Evolutionary conservation across 2,888 invertebrate species (phyloP), one percentile per base, ranked within the genome.

Genomic region (Acronicta aceris): DNA sequence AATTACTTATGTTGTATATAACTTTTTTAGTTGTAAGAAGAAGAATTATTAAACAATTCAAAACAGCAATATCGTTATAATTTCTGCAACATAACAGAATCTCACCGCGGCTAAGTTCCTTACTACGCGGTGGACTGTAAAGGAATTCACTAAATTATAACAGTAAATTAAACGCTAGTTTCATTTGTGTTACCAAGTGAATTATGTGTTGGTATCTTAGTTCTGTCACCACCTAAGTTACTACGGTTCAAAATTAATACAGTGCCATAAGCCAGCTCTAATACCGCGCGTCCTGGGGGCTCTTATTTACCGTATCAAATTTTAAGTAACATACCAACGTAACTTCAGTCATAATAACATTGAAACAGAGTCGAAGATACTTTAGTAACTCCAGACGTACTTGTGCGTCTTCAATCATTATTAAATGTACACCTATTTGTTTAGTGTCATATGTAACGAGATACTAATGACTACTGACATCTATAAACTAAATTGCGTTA

Each of bases 211-310:
- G 91, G 92, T 94, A 93, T 94, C 94, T 94, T 93, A 93, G 93
- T 92, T 93, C 94, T 94, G 94, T 94, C 94, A 93, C 93, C 93
- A 86, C 90, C 89, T 90, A 94, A 94, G 90, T 94, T 93, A 94
- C 94, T 91, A 93, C 92, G 94, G 94, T 94, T 93, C 93, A 94
- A 93, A 94, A 94, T 94, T 94, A 94, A 94, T 94, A 94, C 94
- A 93, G 89, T 91, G 89, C 93, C 93, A 94, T 94, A 94, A 94
- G 93, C 92, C 91, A 89, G 85, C 90, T 89, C 88, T 90, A 93
- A 94, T 92, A 91, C 93, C 88, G 83, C 83, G 81, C 84, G 84
- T 81, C 81, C 84, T 82, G 81, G 89, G n/a, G 86, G 88, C 90
- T 89, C 85, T 89, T 91, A 91, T 90, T 90, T 85, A 85, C 89